phyloP scores from a whole-genome alignment of 2,888 invertebrate genomes.

The Leptopilina drosophilae region DNA sequence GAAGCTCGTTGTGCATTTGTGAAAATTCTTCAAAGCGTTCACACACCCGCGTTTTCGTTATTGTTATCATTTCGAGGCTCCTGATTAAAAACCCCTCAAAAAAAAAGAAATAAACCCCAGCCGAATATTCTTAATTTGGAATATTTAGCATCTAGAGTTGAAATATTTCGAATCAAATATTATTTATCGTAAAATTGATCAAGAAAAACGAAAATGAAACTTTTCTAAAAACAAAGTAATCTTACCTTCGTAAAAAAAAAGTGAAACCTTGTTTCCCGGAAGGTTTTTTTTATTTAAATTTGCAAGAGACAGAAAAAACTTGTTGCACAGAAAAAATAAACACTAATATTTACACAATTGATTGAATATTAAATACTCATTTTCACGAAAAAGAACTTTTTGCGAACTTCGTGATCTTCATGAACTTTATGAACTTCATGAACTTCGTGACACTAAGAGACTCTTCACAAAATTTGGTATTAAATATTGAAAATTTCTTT shows the following conservation, averaged over 20 bases:
- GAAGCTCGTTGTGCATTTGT: constrained; percentile 30
- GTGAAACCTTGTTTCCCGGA: constrained; percentile 13
- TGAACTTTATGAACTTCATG: no score
- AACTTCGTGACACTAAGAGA: constrained; percentile 30
- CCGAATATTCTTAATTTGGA: neutral
- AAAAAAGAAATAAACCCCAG: neutral
- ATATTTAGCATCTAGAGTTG: neutral
- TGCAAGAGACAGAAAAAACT: constrained; percentile 36
- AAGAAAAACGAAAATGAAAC: neutral
- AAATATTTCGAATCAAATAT: neutral
- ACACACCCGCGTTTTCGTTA: no score
- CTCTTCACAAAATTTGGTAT: constrained; percentile 13
- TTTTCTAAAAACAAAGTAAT: neutral
- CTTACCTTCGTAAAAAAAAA: constrained; percentile 39
- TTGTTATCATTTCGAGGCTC: no score
- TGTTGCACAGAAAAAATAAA: neutral
- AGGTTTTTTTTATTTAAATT: neutral
- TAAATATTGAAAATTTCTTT: constrained; percentile 4
- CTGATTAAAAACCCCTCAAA: neutral
- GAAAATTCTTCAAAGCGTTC: constrained; percentile 10
- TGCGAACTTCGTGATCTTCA: constrained; percentile 22
- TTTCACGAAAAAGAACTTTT: neutral
- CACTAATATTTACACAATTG: constrained; percentile 31
- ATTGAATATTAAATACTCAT: neutral
- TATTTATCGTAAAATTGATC: neutral